Base-by-base conservation (phyloP, 2,113 vertebrate genomes). In the Gracilinanus agilis region DNA sequence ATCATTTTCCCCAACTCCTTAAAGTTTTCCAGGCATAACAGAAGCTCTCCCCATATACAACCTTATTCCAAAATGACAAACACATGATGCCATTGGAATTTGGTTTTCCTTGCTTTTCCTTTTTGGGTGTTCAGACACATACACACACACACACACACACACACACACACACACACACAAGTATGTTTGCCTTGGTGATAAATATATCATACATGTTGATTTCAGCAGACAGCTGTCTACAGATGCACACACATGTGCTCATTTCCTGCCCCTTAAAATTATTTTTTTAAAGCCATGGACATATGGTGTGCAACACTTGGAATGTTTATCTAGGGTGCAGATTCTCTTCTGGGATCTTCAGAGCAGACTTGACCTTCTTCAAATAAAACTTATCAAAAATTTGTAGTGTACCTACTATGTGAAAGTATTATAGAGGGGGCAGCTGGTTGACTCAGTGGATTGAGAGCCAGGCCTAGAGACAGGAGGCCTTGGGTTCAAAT, bases 181-280 rank as follows among this genome's bases (percentile, higher is more conserved):
- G 96, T 96, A 94, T 97, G 97, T 98, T 96, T 93, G 97, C 96
- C 94, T 96, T 40, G 0, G 93, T 94, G 97, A 97, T 98, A 96
- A 97, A 96, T 94, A 96, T 90, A 95, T 94, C 97, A 96, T 96
- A 93, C 12, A 44, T 95, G 97, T 97, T 55, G 12, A 96, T 96
- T 97, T 97, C 97, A 97, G 96, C 97, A 95, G 96, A 96, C 96
- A 11, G 96, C 94, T 96, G 94, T 96, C 97, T 93, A 93, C 94
- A 98, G 95, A 96, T 88, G 3, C 94, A 95, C 97, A 97, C 97
- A 98, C 97, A 96, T 98, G 97, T 96, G 96, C 97, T 97, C 97
- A 97, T 98, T 97, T 97, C 97, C 97, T 97, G 97, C 95, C 96
- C 97, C 97, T 96, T 93, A 93, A 97, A 97, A 97, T 96, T 95